Evolutionary conservation across 2,888 invertebrate species (phyloP).

Genomic region (Steinernema carpocapsae): DNA sequence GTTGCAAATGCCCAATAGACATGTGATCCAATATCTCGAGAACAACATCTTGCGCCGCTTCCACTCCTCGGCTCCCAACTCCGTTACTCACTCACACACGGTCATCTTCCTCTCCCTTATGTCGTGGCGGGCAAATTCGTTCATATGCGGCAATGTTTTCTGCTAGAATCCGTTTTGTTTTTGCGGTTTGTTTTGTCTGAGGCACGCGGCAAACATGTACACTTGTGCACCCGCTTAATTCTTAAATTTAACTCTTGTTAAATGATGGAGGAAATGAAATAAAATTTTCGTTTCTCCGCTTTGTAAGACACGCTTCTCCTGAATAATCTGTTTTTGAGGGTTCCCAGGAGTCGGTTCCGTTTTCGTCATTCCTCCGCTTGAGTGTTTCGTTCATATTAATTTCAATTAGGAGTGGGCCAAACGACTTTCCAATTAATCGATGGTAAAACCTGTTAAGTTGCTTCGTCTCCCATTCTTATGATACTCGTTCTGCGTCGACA

Average conservation of each 20-base stretch:
- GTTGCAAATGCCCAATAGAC: constrained; percentile 3
- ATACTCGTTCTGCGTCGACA: constrained; percentile 8
- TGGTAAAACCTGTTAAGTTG: constrained; percentile 31
- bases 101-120: constrained; percentile 1
- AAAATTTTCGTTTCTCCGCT: not conserved
- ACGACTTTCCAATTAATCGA: constrained; percentile 9
- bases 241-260: not conserved
- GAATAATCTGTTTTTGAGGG: not conserved
- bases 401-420: constrained; percentile 11
- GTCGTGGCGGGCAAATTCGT: not conserved
- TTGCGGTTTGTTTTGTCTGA: not conserved
- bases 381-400: not conserved
- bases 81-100: not conserved
- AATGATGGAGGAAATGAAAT: not conserved
- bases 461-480: not conserved
- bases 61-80: not conserved
- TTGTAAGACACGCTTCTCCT: not conserved
- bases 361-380: not conserved
- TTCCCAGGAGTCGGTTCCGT: too few relatives aligned
- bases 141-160: constrained; percentile 16
- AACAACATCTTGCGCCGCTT: constrained; percentile 23
- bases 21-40: not conserved
- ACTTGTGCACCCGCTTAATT: not conserved
- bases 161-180: constrained; percentile 10
- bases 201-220: not conserved